Conservation (phyloP, 2,888 invertebrate genomes). For the Amiota minor region DNA sequence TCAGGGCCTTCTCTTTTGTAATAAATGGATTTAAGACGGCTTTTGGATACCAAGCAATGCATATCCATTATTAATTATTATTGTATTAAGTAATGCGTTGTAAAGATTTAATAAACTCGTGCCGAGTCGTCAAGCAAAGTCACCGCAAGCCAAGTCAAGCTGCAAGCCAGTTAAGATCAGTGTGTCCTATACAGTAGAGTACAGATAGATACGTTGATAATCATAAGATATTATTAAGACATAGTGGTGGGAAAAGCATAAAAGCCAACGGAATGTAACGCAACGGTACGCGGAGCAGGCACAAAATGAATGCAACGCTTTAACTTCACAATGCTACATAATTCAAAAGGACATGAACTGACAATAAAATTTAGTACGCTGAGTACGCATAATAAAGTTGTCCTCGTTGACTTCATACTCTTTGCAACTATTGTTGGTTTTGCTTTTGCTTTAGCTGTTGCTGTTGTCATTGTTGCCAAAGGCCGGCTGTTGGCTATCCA, state of each 20-base stretch:
- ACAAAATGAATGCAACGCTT: conserved; percentile 18
- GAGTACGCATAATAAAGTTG: conserved; percentile 70
- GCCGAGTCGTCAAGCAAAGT: too few relatives aligned
- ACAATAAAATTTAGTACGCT: conserved; percentile 73
- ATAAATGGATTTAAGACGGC: not conserved
- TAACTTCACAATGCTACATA: conserved; percentile 57
- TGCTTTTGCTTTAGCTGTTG: not conserved
- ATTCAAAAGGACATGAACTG: conserved; percentile 72
- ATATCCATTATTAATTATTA: not conserved
- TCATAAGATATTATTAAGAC: not conserved
- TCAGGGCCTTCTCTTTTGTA: not conserved
- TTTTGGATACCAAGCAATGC: conserved; percentile 8
- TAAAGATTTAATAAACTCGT: not conserved
- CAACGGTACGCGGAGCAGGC: not conserved
- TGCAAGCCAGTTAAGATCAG: not conserved
- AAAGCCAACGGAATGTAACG: not conserved
- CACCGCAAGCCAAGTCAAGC: not conserved
- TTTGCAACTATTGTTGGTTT: too few relatives aligned
- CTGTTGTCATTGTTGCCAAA: conserved; percentile 32
- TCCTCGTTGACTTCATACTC: conserved; percentile 34
- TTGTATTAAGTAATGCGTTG: not conserved
- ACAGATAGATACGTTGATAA: not conserved
- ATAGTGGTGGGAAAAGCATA: not conserved
- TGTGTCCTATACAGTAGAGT: too few relatives aligned
- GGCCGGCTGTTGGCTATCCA: conserved; percentile 55